phyloP scores from a whole-genome alignment of 2,113 vertebrate species.

The Antechinus flavipes region DNA sequence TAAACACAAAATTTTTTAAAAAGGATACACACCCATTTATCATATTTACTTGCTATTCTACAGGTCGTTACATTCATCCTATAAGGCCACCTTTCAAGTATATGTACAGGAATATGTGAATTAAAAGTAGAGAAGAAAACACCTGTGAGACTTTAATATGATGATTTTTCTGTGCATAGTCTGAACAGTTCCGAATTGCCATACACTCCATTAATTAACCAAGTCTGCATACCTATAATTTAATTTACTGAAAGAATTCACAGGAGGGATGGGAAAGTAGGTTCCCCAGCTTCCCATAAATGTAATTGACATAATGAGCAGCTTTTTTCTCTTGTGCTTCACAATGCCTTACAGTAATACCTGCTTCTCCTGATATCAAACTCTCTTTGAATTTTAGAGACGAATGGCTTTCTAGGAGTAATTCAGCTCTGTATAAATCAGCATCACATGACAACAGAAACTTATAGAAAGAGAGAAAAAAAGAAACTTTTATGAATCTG shows the following conservation, averaged over 20 bases:
- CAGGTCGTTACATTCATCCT: neutral
- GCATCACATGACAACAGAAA: slow-evolving; percentile 46
- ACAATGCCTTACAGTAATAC: slow-evolving; percentile 63
- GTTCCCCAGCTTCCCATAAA: slow-evolving; percentile 49
- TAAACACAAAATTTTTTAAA: neutral
- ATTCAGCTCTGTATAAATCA: slow-evolving; percentile 28
- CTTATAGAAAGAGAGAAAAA: slow-evolving; percentile 48
- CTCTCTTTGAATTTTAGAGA: slow-evolving; percentile 43
- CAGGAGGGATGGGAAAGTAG: slow-evolving; percentile 67
- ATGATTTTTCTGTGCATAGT: slow-evolving; percentile 38
- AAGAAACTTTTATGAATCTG: slow-evolving; percentile 33
- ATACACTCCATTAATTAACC: slow-evolving; percentile 78
- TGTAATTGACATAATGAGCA: slow-evolving; percentile 76
- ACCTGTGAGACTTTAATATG: neutral
- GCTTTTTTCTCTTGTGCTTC: slow-evolving; percentile 63
- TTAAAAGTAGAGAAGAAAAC: slow-evolving; percentile 13
- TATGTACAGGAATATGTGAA: neutral
- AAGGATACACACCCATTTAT: neutral
- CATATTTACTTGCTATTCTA: neutral
- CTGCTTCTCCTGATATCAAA: slow-evolving; percentile 32
- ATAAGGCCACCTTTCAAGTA: neutral
- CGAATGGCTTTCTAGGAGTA: slow-evolving; percentile 69
- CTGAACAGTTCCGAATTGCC: slow-evolving; percentile 49
- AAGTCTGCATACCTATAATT: slow-evolving; percentile 73
- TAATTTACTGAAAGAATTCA: slow-evolving; percentile 76